phyloP scores from a whole-genome alignment of 2,113 vertebrate species.

The Pampusana beccarii region DNA sequence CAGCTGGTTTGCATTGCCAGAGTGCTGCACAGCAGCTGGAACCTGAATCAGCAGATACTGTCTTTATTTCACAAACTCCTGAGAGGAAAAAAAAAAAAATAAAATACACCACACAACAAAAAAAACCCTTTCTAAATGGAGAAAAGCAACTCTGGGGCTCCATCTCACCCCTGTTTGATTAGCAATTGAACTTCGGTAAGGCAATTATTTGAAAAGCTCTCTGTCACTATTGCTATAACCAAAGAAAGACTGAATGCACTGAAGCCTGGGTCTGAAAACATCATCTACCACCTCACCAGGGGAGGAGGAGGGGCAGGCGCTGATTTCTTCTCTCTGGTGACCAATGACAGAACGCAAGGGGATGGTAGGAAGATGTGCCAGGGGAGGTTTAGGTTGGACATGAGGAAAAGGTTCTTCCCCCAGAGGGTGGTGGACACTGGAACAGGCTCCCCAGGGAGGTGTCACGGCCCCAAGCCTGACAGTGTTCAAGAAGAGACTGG shows the following conservation, averaged over 20 bases:
- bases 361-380: too few relatives aligned
- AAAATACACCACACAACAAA: neutral
- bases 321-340: too few relatives aligned
- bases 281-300: neutral
- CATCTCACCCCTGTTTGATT: neutral
- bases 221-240: neutral
- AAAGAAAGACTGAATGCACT: neutral
- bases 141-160: neutral
- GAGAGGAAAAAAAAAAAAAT: neutral
- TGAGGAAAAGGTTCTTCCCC: too few relatives aligned
- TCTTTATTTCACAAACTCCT: neutral
- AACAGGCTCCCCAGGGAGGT: too few relatives aligned
- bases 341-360: too few relatives aligned
- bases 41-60: neutral
- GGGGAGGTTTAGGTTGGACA: too few relatives aligned
- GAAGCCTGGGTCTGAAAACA: neutral
- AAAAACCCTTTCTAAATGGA: neutral
- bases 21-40: constrained; percentile 34
- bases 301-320: too few relatives aligned
- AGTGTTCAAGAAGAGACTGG: too few relatives aligned
- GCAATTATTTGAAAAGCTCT: neutral
- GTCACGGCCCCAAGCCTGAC: too few relatives aligned
- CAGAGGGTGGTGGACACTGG: too few relatives aligned
- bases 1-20: constrained; percentile 38
- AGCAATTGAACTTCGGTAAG: neutral